Conservation (phyloP, 2,888 invertebrate species). For the Chelonus formosanus region DNA sequence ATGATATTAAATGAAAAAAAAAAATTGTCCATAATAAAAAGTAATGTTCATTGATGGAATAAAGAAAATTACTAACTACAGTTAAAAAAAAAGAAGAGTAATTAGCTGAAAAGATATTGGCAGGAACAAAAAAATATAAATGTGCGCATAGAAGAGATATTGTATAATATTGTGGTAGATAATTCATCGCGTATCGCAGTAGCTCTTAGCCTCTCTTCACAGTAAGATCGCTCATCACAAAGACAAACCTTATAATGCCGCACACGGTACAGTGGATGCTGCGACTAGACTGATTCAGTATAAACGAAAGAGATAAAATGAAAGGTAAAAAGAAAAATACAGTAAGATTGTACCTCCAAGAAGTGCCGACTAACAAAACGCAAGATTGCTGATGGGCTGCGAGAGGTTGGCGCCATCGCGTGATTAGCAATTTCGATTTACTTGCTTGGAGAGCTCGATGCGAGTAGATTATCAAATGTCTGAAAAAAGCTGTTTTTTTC, state of each 20-base stretch:
- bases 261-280: neutral
- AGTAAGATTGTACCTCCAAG: constrained; percentile 19
- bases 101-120: too few relatives aligned
- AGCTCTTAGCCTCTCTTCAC: constrained; percentile 5
- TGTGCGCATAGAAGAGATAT: constrained; percentile 9
- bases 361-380: too few relatives aligned
- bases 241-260: neutral
- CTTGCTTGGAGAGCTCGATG: constrained; percentile 32
- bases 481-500: too few relatives aligned
- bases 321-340: constrained; percentile 2
- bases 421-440: constrained; percentile 66
- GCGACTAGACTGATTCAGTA: neutral
- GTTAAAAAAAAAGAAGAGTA: too few relatives aligned
- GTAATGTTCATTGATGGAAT: too few relatives aligned
- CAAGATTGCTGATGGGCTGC: constrained; percentile 31
- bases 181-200: constrained; percentile 7
- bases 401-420: constrained; percentile 64
- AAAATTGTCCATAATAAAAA: too few relatives aligned
- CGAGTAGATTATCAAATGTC: too few relatives aligned
- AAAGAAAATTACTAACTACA: too few relatives aligned
- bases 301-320: neutral
- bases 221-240: constrained; percentile 5
- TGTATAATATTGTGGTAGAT: too few relatives aligned
- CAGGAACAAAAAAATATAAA: too few relatives aligned
- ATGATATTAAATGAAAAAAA: too few relatives aligned